phyloP scores from a whole-genome alignment of 2,797 vertebrate species.

The Girardinus metallicus region DNA sequence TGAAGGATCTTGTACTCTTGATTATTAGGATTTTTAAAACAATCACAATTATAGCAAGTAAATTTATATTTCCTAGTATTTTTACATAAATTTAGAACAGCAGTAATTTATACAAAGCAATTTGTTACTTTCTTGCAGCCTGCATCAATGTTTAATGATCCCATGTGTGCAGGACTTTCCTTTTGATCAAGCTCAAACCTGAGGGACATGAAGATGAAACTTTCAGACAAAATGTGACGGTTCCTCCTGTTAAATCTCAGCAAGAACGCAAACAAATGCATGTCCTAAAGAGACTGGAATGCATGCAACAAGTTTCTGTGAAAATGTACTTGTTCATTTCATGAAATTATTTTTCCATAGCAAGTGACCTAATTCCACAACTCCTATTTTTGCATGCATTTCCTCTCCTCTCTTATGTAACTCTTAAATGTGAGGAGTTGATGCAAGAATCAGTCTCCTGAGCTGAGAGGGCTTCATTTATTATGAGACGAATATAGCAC shows the following conservation, averaged over 20 bases:
- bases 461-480: conserved; percentile 1
- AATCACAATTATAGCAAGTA: background rate
- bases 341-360: background rate
- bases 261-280: background rate
- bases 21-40: background rate
- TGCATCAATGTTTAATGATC: background rate
- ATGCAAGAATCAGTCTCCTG: background rate
- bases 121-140: background rate
- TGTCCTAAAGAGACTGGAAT: background rate
- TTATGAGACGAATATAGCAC: conserved; percentile 11
- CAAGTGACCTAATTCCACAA: background rate
- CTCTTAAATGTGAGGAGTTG: background rate
- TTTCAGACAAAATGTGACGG: no score
- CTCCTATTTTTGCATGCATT: background rate
- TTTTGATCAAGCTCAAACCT: background rate
- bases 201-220: background rate
- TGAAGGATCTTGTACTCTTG: background rate
- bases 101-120: background rate
- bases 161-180: background rate
- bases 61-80: background rate
- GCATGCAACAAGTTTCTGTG: background rate
- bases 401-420: background rate
- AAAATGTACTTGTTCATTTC: background rate
- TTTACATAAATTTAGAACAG: background rate
- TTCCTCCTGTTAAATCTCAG: background rate